phyloP scores from a whole-genome alignment of 2,797 vertebrate genomes.

The Kryptopterus vitreolus region DNA sequence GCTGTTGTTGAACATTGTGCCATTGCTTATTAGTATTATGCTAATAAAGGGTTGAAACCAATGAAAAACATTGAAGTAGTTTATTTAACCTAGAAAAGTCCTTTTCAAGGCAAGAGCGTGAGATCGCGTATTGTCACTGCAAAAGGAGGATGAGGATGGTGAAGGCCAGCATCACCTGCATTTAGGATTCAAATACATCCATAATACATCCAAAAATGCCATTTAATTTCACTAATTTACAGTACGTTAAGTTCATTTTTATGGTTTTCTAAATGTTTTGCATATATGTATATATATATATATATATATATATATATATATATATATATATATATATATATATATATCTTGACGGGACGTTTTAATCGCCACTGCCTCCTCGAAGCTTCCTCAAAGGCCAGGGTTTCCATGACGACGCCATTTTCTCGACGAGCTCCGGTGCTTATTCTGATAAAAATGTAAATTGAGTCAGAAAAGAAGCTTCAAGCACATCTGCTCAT shows the following conservation, averaged over 20 bases:
- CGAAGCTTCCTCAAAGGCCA: slow-evolving; percentile 89
- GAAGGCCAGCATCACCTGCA: slow-evolving; percentile 73
- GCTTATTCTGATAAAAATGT: slow-evolving; percentile 3
- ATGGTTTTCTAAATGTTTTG: too few species aligned
- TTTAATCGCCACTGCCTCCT: slow-evolving; percentile 82
- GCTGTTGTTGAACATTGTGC: background rate
- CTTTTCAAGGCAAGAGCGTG: background rate
- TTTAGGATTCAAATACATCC: slow-evolving; percentile 68
- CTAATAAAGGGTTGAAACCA: too few species aligned
- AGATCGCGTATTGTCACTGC: background rate
- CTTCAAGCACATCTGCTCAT: background rate
- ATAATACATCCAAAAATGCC: too few species aligned
- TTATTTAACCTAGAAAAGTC: background rate
- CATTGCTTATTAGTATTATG: too few species aligned
- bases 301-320: too few species aligned
- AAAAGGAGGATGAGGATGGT: background rate
- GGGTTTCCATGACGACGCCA: slow-evolving; percentile 75
- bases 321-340: too few species aligned
- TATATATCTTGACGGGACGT: slow-evolving; percentile 82
- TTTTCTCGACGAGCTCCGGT: slow-evolving; percentile 78
- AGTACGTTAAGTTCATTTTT: background rate
- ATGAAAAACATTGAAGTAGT: too few species aligned
- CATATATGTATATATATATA: too few species aligned
- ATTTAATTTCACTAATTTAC: background rate
- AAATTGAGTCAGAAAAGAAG: background rate